Evolutionary conservation across 2,113 vertebrate genomes (phyloP).

Genomic region (Vicugna pacos): DNA sequence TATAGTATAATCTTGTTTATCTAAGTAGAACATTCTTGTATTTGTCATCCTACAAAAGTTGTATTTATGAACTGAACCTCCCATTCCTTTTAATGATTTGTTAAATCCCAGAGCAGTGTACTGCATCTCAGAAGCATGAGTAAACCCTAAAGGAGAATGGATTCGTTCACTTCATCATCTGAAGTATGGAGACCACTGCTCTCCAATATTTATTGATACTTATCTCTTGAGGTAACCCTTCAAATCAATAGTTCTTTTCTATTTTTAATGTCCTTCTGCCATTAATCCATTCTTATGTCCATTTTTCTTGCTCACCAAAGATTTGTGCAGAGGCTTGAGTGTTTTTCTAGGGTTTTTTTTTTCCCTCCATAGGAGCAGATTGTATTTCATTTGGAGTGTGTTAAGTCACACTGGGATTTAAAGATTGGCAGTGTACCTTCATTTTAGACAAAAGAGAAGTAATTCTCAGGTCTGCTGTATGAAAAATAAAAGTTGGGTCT

Average conservation of each 20-base stretch:
- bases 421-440: slow-evolving; percentile 23
- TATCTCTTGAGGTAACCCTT: slow-evolving; percentile 75
- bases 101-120: slow-evolving; percentile 71
- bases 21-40: slow-evolving; percentile 37
- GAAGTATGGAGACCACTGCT: slow-evolving; percentile 58
- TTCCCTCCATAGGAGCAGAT: slow-evolving; percentile 36
- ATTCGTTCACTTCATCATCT: slow-evolving; percentile 57
- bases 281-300: slow-evolving; percentile 78
- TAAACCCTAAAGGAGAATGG: slow-evolving; percentile 68
- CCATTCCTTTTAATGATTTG: slow-evolving; percentile 66
- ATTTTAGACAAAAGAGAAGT: slow-evolving; percentile 55
- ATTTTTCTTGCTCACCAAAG: slow-evolving; percentile 82
- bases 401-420: slow-evolving; percentile 57
- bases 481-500: slow-evolving; percentile 54
- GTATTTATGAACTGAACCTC: slow-evolving; percentile 33
- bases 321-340: slow-evolving; percentile 79
- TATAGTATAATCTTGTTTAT: neutral
- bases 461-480: neutral
- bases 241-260: slow-evolving; percentile 86
- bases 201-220: slow-evolving; percentile 79
- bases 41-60: slow-evolving; percentile 9
- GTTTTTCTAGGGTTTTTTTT: slow-evolving; percentile 72
- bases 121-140: slow-evolving; percentile 75
- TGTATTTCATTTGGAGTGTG: slow-evolving; percentile 79
- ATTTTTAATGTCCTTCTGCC: slow-evolving; percentile 86